Base-by-base conservation (phyloP, 2,113 vertebrate species). In the Paradoxurus hermaphroditus region DNA sequence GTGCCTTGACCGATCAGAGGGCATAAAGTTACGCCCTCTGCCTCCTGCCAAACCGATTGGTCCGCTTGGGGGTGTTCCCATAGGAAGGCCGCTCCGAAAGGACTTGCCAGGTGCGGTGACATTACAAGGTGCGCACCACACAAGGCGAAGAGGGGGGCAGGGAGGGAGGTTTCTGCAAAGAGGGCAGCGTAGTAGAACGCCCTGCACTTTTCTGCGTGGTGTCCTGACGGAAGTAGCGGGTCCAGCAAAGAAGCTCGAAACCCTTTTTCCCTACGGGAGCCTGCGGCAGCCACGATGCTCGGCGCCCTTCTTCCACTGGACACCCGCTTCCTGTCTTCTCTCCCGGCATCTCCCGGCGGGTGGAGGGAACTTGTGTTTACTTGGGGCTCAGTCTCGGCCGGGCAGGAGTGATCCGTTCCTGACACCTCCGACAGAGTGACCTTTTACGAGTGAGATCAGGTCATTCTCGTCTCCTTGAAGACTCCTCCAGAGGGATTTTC, bases 261-360 rank as follows among this genome's bases (percentile, higher is more conserved):
- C 78, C 23, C 6, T 18, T 56, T 14, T 67, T 27, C 44, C 14
- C 72, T 23, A 5, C 7, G 27, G 44, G 19, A 75, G 29, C 31
- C 53, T 8, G 0, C 0, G 15, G 18, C 9, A 51, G 36, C 70
- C 39, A 23, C 0, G 44, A 49, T 27, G 62, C 44, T 18, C 46
- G 16, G 10, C 1, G 1, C 2, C 7, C 8, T 46, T 34, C 14
- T 10, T 34, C 5, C 18, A 1, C 31, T 3, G 6, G 25, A 1
- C 3, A 0, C 12, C 12, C 36, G 27, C 56, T 51, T 39, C 18
- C 36, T 36, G 0, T 49, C 23, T 67, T 73, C 62, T 41, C 46
- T 56, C n/a, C 13, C 31, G 25, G 49, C 5, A 0, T 36, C 73
- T 79, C 14, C 31, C 62, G 9, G 18, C 41, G 5, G 16, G 39